Conservation (phyloP, 1,140 invertebrate genomes). For the Pseudomyrmex sp. region DNA sequence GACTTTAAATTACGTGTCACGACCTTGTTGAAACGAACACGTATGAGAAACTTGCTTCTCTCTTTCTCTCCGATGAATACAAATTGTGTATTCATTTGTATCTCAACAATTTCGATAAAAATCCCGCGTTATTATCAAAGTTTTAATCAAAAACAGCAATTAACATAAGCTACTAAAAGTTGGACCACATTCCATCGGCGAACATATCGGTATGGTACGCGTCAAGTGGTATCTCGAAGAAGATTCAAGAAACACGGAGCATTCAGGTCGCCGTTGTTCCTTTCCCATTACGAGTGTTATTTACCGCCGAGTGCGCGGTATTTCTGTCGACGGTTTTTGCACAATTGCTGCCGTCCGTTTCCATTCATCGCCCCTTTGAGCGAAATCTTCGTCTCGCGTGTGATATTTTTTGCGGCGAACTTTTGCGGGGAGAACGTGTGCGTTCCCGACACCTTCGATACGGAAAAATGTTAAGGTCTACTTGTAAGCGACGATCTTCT, state of each 20-base stretch:
- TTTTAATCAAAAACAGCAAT: neutral
- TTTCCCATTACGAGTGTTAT: conserved; percentile 5
- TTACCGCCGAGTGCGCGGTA: conserved; percentile 19
- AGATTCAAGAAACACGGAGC: neutral
- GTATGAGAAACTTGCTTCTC: too few species aligned
- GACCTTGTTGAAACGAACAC: too few species aligned
- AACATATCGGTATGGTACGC: neutral
- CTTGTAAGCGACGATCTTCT: neutral
- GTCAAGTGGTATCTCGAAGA: conserved; percentile 10
- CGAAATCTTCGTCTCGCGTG: conserved; percentile 35
- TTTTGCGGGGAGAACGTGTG: neutral
- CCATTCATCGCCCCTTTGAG: conserved; percentile 16
- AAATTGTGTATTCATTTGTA: too few species aligned
- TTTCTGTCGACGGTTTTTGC: conserved; percentile 36
- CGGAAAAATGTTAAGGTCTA: conserved; percentile 16
- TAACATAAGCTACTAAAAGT: neutral
- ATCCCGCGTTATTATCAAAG: neutral
- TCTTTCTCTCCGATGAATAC: too few species aligned
- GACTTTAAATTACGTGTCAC: too few species aligned
- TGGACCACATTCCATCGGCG: neutral
- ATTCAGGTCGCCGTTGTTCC: neutral
- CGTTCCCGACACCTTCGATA: conserved; percentile 23
- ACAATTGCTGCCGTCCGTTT: neutral
- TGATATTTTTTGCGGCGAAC: conserved; percentile 40
- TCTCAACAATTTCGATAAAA: too few species aligned